phyloP scores from a whole-genome alignment of 2,888 invertebrate species.

The Drosophila borborema region DNA sequence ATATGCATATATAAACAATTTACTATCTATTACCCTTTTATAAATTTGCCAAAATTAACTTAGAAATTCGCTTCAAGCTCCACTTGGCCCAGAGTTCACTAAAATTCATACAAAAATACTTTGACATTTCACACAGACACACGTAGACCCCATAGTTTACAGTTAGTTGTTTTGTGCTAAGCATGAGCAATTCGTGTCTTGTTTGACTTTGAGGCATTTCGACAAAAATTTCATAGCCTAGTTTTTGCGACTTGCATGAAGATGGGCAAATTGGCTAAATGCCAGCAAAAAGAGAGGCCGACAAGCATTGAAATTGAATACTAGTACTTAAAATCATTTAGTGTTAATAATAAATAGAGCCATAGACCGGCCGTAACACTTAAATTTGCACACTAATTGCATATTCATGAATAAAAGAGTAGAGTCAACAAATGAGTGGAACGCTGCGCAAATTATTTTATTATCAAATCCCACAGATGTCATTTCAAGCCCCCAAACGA shows the following conservation, averaged over 20 bases:
- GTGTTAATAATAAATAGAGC: slow-evolving; percentile 74
- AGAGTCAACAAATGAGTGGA: slow-evolving; percentile 26
- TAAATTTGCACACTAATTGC: slow-evolving; percentile 78
- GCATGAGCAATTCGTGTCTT: slow-evolving; percentile 65
- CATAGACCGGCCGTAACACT: slow-evolving; percentile 58
- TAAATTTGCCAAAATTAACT: neutral
- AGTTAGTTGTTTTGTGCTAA: slow-evolving; percentile 14
- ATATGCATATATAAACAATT: neutral
- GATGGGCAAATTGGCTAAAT: slow-evolving; percentile 38
- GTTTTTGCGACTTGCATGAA: slow-evolving; percentile 14
- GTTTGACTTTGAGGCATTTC: slow-evolving; percentile 59
- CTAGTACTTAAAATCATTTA: slow-evolving; percentile 63
- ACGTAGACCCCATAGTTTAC: slow-evolving; percentile 1
- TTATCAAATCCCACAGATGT: slow-evolving; percentile 79
- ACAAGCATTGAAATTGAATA: slow-evolving; percentile 66
- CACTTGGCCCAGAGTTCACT: slow-evolving; percentile 14
- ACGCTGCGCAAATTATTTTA: slow-evolving; percentile 66
- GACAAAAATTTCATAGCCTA: slow-evolving; percentile 49
- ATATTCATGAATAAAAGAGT: slow-evolving; percentile 77
- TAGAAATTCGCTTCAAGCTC: slow-evolving; percentile 29
- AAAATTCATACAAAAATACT: slow-evolving; percentile 34
- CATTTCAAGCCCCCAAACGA: slow-evolving; percentile 61
- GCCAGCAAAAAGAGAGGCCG: slow-evolving; percentile 28
- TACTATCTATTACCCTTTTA: neutral
- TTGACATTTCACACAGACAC: slow-evolving; percentile 21